Evolutionary conservation across 2,797 vertebrate species (phyloP).

Genomic region (Sylvilagus floridanus): DNA sequence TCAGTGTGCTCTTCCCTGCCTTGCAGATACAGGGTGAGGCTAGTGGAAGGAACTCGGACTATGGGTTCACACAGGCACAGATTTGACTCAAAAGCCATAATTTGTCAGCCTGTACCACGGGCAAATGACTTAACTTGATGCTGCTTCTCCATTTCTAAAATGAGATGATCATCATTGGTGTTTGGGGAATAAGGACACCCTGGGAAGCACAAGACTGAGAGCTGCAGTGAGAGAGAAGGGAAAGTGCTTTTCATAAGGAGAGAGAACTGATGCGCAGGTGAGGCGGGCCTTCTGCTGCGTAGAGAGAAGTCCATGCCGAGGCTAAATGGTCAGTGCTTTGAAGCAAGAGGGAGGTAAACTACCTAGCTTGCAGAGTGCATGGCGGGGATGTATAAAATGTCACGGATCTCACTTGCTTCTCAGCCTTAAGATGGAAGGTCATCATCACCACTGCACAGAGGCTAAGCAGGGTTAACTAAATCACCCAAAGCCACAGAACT

Average conservation of each 20-base stretch:
- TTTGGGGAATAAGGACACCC: background rate
- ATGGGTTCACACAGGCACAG: background rate
- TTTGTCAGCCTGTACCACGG: background rate
- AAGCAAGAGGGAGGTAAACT: background rate
- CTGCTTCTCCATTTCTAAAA: constrained; percentile 29
- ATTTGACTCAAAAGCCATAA: background rate
- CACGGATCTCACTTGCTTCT: background rate
- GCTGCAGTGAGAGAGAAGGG: background rate
- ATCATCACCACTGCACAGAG: background rate
- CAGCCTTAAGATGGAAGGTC: background rate
- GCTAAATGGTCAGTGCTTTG: background rate
- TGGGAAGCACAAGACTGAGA: background rate
- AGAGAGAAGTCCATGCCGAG: background rate
- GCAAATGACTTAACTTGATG: constrained; percentile 1
- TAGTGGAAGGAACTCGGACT: background rate
- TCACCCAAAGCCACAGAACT: constrained; percentile 52
- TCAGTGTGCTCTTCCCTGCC: background rate
- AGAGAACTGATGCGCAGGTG: background rate
- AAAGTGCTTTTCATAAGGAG: background rate
- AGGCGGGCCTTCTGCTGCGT: background rate
- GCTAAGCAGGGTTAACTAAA: constrained; percentile 9
- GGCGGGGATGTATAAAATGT: background rate
- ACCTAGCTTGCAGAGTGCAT: background rate
- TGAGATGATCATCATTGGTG: background rate
- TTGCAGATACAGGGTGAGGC: background rate